Percentiles rank a stretch among this genome's conserved stretches.
These are phyloP conservation scores for Vandiemenella viatica DNA, from an alignment of 2,888 invertebrate genomes.

Conservation along the genomic window DNA sequence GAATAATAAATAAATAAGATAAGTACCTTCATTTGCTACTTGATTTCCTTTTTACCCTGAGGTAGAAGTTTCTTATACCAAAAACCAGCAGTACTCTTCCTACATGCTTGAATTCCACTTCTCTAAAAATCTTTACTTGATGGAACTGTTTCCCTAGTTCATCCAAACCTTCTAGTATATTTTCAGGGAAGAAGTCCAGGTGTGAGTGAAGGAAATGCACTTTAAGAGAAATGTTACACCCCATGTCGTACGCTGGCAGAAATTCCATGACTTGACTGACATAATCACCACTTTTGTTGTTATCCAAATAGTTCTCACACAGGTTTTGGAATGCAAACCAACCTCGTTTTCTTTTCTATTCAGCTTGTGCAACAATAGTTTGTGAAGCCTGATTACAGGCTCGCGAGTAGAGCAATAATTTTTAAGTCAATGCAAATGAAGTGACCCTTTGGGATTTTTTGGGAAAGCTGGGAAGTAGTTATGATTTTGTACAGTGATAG, in stretches of 20 bases:
- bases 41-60: neutral
- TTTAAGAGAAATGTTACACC: constrained; percentile 1
- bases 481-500: no score
- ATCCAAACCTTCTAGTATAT: neutral
- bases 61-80: neutral
- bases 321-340: constrained; percentile 7
- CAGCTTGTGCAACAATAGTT: neutral
- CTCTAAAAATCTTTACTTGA: neutral
- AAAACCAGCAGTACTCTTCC: neutral
- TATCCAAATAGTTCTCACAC: constrained; percentile 9
- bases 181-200: neutral
- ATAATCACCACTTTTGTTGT: constrained; percentile 9
- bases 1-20: neutral
- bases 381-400: no score
- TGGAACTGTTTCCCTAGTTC: neutral
- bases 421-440: no score
- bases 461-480: no score
- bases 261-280: neutral
- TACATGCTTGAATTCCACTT: neutral
- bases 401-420: no score
- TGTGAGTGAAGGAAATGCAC: neutral
- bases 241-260: neutral
- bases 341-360: constrained; percentile 1
- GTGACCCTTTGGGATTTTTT: no score
- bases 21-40: neutral